Base-by-base conservation (phyloP, 2,113 vertebrate species). In the Ochotona princeps region DNA sequence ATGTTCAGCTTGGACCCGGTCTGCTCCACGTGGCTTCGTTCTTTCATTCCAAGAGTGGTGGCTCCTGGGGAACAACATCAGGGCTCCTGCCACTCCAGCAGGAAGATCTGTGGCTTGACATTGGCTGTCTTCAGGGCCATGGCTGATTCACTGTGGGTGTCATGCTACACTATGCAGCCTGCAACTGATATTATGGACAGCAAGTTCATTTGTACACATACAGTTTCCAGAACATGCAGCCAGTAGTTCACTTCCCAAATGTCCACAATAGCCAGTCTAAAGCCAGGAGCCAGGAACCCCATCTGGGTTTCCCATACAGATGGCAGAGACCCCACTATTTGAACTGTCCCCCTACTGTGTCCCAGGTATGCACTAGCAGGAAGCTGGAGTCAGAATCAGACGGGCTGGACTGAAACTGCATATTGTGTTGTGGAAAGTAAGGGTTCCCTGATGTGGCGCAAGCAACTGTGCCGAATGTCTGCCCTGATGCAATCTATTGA, bases 71-170 rank as follows among this genome's bases (percentile, higher is more conserved):
- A 67, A 93, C 38, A 44, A 57, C 38, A 35, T 26, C 75, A 89
- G 80, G 57, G 72, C 84, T 57, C 44, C 85, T 85, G 94, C 70
- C 65, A 83, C 66, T 78, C 2, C 57, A 15, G 54, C 72, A 76
- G 67, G 57, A 49, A 44, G 79, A 75, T 70, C 70, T 90, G 38
- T 82, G 87, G 25, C 44, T 76, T 1, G 2, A 78, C 47, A 67
- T 80, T 9, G 21, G 26, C 82, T 94, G 63, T 93, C 49, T 75
- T 18, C 1, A 74, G 35, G 66, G n/a, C 30, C 72, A 17, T 21
- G 66, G 23, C 32, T 57, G n/a, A 69, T 14, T 49, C 44, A 8
- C 23, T 23, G 25, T n/a, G 38, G n/a, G 6, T 20, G 4, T 47
- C 3, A 6, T 17, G 15, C 26, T 83, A 1, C 1, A 32, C 8